Evolutionary conservation across 2,113 vertebrate species (phyloP).

Genomic region (Hippoglossus stenolepis): DNA sequence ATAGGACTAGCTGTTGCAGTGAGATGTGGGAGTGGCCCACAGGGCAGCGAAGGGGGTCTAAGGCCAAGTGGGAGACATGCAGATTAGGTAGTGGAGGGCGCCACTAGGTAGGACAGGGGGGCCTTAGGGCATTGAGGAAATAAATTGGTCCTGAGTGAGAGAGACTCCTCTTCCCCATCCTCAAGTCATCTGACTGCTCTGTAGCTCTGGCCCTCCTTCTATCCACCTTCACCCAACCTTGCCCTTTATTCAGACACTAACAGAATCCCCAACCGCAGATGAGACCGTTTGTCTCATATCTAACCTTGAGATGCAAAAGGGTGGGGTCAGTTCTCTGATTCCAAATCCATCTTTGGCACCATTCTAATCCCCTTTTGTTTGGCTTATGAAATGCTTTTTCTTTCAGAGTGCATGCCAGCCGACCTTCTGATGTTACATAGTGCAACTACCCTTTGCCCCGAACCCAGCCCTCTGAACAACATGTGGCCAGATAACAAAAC

Average conservation of each 20-base stretch:
- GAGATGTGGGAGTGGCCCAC: conserved; percentile 33
- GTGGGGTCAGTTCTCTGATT: conserved; percentile 46
- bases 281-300: conserved; percentile 37
- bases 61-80: conserved; percentile 57
- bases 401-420: conserved; percentile 49
- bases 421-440: conserved; percentile 60
- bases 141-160: conserved; percentile 13
- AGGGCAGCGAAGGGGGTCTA: conserved; percentile 29
- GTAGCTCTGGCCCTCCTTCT: neutral
- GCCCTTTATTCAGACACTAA: conserved; percentile 4
- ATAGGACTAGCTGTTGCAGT: conserved; percentile 35
- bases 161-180: conserved; percentile 19
- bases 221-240: conserved; percentile 6
- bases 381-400: conserved; percentile 51
- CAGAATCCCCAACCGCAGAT: neutral
- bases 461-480: conserved; percentile 50
- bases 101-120: conserved; percentile 38
- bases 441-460: conserved; percentile 44
- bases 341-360: conserved; percentile 55
- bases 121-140: conserved; percentile 17
- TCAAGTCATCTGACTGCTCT: conserved; percentile 50
- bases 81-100: conserved; percentile 47
- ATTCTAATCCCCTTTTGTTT: conserved; percentile 74
- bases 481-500: conserved; percentile 61
- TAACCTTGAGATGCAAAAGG: conserved; percentile 31